These are phyloP conservation scores for Pseudopodoces humilis DNA, from an alignment of 2,113 vertebrate species.

Conservation along the genomic window DNA sequence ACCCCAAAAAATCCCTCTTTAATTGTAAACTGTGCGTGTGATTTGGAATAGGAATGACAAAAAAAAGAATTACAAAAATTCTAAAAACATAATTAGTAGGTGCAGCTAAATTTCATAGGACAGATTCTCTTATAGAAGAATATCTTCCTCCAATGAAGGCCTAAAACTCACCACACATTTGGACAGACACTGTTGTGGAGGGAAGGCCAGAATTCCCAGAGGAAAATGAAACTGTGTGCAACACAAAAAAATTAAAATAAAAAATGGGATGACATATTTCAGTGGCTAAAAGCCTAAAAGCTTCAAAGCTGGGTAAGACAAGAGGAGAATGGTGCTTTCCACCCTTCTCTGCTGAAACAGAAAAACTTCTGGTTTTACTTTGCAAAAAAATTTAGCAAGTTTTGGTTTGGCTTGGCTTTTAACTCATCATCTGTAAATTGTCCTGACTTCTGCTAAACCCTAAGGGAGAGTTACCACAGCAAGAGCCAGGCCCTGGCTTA, in stretches of 20 bases:
- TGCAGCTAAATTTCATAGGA: neutral
- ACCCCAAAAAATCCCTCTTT: neutral
- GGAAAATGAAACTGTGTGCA: neutral
- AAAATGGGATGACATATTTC: neutral
- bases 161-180: neutral
- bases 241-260: neutral
- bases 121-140: neutral
- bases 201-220: neutral
- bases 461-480: neutral
- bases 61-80: neutral
- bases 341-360: neutral
- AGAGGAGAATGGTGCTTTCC: neutral
- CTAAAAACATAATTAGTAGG: neutral
- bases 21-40: neutral
- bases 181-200: accelerated
- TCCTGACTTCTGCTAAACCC: neutral
- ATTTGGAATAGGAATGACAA: neutral
- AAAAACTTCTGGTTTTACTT: neutral
- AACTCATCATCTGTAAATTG: neutral
- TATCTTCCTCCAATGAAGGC: neutral
- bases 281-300: neutral
- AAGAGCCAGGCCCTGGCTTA: neutral
- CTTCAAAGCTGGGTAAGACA: neutral
- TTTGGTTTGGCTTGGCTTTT: neutral
- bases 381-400: neutral